phyloP scores from a whole-genome alignment of 2,888 invertebrate species.

The Notodonta dromedarius region DNA sequence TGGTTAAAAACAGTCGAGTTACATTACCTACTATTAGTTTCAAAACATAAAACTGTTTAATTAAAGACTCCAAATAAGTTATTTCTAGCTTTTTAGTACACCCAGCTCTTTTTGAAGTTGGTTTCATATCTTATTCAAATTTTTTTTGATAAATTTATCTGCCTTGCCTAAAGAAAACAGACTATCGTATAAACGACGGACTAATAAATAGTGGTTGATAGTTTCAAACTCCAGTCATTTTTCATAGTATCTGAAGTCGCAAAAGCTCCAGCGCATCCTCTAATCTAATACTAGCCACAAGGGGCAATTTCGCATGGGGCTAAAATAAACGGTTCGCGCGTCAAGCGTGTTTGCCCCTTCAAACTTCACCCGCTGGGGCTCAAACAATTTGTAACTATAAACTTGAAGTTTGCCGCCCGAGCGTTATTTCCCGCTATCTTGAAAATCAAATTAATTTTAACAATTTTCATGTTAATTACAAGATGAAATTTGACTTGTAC shows the following conservation, averaged over 20 bases:
- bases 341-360: constrained; percentile 13
- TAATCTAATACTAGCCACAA: constrained; percentile 1
- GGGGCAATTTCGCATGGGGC: not conserved
- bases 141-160: too few species aligned
- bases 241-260: not conserved
- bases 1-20: too few species aligned
- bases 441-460: constrained; percentile 32
- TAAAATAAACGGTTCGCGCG: constrained; percentile 10
- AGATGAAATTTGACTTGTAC: constrained; percentile 15
- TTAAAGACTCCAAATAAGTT: too few species aligned
- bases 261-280: not conserved
- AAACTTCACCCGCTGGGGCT: constrained; percentile 31
- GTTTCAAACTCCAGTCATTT: not conserved
- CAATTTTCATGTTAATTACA: constrained; percentile 30
- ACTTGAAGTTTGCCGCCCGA: constrained; percentile 29
- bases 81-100: too few species aligned
- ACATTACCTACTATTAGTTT: too few species aligned
- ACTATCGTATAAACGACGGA: too few species aligned
- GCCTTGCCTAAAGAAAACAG: too few species aligned
- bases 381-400: constrained; percentile 49
- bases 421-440: constrained; percentile 40
- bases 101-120: too few species aligned
- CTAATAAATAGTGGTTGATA: not conserved
- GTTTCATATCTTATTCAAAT: too few species aligned
- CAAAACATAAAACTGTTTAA: too few species aligned